These are phyloP conservation scores for Squalus acanthias DNA, from an alignment of 2,797 vertebrate genomes.

Conservation along the genomic window DNA sequence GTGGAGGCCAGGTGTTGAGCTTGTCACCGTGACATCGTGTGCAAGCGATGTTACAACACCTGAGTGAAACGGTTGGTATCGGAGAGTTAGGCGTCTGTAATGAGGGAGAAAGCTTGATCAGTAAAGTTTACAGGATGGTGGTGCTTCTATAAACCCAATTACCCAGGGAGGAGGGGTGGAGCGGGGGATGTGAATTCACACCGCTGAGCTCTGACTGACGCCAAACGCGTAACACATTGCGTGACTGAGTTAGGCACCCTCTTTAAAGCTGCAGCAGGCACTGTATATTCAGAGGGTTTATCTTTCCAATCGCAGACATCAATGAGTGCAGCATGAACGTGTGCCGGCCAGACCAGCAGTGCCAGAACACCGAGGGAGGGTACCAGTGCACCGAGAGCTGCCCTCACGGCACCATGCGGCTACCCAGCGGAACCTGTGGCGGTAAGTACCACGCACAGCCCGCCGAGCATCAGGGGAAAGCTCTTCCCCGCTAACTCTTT, in stretches of 20 bases:
- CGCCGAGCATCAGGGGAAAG: not conserved
- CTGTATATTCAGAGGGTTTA: not conserved
- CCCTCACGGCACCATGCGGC: constrained; percentile 62
- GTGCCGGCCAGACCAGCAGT: constrained; percentile 67
- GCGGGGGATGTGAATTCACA: no score
- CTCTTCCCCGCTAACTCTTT: not conserved
- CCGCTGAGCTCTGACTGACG: not conserved
- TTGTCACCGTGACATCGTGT: no score
- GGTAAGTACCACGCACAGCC: constrained; percentile 50
- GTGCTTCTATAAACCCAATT: no score
- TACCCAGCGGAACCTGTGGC: constrained; percentile 60
- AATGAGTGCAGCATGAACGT: constrained; percentile 68
- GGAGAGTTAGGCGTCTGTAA: no score
- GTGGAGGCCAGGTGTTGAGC: no score
- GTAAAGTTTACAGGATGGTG: no score
- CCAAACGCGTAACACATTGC: not conserved
- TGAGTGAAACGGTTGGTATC: no score
- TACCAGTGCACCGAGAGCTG: constrained; percentile 72
- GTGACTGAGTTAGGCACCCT: not conserved
- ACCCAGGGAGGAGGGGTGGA: no score
- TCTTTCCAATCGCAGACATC: constrained; percentile 54
- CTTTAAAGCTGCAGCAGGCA: not conserved
- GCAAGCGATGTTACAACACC: no score
- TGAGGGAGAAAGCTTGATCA: no score
- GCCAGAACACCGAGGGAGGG: constrained; percentile 68